A percentile compares a stretch with the other conserved stretches of the same genome.
These are phyloP conservation scores for Hyles lineata DNA, from an alignment of 2,888 invertebrate species.

Conservation along the genomic window DNA sequence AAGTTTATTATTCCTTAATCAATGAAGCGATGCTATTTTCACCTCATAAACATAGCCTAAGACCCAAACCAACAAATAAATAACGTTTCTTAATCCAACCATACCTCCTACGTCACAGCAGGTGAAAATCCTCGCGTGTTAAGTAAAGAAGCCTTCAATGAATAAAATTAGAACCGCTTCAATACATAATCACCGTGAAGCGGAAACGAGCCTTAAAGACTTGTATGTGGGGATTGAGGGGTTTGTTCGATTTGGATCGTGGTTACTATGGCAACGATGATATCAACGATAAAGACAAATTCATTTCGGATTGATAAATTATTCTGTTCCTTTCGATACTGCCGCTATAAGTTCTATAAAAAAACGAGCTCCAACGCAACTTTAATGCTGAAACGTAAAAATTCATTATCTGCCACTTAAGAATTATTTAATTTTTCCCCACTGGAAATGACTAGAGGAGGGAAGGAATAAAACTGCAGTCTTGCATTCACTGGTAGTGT, in stretches of 20 bases:
- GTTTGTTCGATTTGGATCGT: constrained; percentile 14
- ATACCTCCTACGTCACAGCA: background rate
- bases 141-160: background rate
- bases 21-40: too few species aligned
- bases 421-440: too few species aligned
- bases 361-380: too few species aligned
- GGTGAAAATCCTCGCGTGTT: background rate
- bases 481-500: too few species aligned
- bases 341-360: too few species aligned
- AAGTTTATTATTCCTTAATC: too few species aligned
- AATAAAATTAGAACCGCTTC: background rate
- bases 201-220: background rate
- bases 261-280: background rate
- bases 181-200: background rate
- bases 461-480: too few species aligned
- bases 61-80: background rate
- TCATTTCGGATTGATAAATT: background rate
- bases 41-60: too few species aligned
- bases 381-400: too few species aligned
- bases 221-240: background rate
- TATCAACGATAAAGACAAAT: background rate
- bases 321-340: too few species aligned
- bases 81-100: background rate
- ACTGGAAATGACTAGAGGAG: too few species aligned
- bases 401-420: too few species aligned